phyloP scores from a whole-genome alignment of 2,113 vertebrate species.

The Microcebus griseorufus region DNA sequence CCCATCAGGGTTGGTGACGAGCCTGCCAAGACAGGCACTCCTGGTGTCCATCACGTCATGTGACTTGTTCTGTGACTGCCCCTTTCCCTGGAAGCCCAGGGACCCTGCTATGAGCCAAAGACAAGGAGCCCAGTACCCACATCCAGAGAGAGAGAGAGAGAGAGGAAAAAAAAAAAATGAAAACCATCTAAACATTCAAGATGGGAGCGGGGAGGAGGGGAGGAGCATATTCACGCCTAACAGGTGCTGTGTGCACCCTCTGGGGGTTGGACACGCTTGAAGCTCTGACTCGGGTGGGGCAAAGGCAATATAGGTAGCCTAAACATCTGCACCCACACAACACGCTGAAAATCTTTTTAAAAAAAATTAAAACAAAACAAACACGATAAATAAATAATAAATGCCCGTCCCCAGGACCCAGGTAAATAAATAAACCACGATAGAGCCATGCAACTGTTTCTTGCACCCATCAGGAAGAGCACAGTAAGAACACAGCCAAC shows the following conservation, averaged over 20 bases:
- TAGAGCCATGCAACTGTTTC: not conserved
- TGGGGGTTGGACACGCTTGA: no score
- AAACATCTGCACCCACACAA: no score
- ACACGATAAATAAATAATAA: no score
- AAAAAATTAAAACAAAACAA: no score
- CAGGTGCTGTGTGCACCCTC: no score
- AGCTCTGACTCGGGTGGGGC: no score
- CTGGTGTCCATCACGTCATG: not conserved
- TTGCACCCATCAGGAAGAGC: not conserved
- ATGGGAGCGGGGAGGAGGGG: no score
- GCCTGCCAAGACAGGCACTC: no score
- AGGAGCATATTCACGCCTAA: no score
- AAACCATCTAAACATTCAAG: not conserved
- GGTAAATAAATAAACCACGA: not conserved
- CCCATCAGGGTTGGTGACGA: not conserved
- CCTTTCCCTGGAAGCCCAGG: not conserved
- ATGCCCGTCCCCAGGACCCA: not conserved
- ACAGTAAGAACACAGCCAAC: not conserved
- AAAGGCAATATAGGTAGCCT: no score
- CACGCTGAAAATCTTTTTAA: no score
- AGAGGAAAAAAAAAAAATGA: no score
- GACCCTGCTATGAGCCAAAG: not conserved
- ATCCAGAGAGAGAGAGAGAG: not conserved
- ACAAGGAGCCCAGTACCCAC: not conserved
- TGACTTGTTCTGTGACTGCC: rapidly evolving